These are phyloP conservation scores for Triops longicaudatus DNA, from an alignment of 1,140 invertebrate genomes.

Conservation along the genomic window DNA sequence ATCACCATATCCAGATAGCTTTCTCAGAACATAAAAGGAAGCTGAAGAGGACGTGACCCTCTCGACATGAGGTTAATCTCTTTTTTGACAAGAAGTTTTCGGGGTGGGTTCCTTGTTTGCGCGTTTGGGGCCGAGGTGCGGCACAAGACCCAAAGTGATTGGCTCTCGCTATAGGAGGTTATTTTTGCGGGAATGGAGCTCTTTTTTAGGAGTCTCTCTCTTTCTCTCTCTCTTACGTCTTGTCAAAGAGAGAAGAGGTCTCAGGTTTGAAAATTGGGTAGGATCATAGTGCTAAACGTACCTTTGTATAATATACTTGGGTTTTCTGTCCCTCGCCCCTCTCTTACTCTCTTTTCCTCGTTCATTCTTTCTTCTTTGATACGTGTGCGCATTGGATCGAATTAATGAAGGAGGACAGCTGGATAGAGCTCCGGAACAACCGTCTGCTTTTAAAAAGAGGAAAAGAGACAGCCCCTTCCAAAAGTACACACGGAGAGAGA, in stretches of 20 bases:
- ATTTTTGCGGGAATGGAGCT: not conserved
- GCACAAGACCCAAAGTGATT: not conserved
- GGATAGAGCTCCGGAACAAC: not conserved
- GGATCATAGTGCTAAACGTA: not conserved
- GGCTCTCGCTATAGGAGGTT: conserved; percentile 3
- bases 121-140: not conserved
- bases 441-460: conserved; percentile 1
- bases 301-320: conserved; percentile 2
- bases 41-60: not conserved
- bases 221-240: not conserved
- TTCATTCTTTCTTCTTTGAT: not conserved
- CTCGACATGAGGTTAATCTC: conserved; percentile 14
- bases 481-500: conserved; percentile 6
- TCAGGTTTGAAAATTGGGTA: not conserved
- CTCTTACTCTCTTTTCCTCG: not conserved
- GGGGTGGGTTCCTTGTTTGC: conserved; percentile 4
- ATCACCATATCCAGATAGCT: not conserved
- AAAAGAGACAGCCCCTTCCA: conserved; percentile 14
- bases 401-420: conserved; percentile 19
- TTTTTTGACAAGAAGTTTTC: conserved; percentile 3
- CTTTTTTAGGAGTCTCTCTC: not conserved
- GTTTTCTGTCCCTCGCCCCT: not conserved
- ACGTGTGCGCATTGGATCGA: conserved; percentile 17
- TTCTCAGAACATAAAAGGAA: conserved; percentile 2
- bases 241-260: conserved; percentile 14